Evolutionary conservation across 2,797 vertebrate species (phyloP).

Genomic region (Ctenopoma kingsleyae): DNA sequence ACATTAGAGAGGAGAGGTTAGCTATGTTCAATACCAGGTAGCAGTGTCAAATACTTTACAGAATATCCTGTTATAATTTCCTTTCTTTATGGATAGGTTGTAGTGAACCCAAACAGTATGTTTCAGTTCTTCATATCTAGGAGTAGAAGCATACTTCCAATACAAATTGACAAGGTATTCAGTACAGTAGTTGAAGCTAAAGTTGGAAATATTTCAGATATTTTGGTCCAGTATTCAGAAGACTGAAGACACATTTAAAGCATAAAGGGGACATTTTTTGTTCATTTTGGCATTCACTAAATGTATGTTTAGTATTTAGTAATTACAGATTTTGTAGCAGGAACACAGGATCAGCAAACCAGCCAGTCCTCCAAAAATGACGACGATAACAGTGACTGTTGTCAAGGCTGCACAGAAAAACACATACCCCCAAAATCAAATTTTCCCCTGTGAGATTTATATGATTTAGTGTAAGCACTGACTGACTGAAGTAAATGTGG

Average conservation of each 20-base stretch:
- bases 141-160: not conserved
- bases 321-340: slow-evolving; percentile 73
- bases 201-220: not conserved
- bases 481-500: not conserved
- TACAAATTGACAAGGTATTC: not conserved
- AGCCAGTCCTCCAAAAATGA: slow-evolving; percentile 31
- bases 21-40: not conserved
- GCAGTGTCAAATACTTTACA: not conserved
- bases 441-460: not conserved
- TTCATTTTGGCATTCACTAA: not conserved
- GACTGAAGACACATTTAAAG: not conserved
- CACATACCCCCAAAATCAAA: not conserved
- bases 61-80: not conserved
- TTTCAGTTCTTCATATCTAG: slow-evolving; percentile 10
- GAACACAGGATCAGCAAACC: slow-evolving; percentile 47
- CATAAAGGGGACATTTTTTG: not conserved
- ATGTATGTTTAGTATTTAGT: not conserved
- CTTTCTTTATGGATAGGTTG: not conserved
- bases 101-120: not conserved
- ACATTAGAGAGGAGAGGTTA: not conserved
- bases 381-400: not conserved
- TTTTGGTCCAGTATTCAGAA: not conserved
- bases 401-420: not conserved
- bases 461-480: not conserved
- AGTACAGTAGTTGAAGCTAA: not conserved